Evolutionary conservation across 2,888 invertebrate species (phyloP).

Genomic region (Heliconius sara): DNA sequence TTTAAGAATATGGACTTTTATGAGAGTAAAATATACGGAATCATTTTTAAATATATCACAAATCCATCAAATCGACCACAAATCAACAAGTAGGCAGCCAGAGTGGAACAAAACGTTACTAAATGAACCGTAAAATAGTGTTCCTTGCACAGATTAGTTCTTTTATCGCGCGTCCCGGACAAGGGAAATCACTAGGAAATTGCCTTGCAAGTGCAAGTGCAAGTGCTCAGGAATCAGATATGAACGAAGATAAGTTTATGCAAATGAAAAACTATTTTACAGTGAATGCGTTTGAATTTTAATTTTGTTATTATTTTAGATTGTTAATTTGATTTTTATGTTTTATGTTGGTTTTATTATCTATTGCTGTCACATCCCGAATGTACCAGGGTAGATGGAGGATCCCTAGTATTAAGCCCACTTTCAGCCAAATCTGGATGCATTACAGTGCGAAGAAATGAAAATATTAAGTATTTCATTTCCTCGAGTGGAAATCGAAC

Average conservation of each 20-base stretch:
- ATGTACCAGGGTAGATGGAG: background rate
- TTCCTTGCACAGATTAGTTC: conserved; percentile 75
- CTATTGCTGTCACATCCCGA: background rate
- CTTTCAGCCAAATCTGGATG: background rate
- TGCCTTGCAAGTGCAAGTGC: conserved; percentile 66
- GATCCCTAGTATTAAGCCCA: background rate
- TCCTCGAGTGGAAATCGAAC: no score
- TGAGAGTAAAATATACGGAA: no score
- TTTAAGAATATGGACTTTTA: no score
- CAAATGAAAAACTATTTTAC: conserved; percentile 15
- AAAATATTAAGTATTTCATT: no score
- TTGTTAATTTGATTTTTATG: background rate
- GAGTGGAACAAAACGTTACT: conserved; percentile 50
- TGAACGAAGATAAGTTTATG: conserved; percentile 33
- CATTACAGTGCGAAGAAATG: background rate
- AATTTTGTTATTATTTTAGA: background rate
- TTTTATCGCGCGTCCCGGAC: conserved; percentile 65
- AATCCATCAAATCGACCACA: conserved; percentile 15
- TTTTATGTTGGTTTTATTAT: background rate
- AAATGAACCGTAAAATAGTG: conserved; percentile 77
- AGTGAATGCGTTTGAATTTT: background rate
- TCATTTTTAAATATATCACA: background rate
- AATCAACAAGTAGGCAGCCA: conserved; percentile 34
- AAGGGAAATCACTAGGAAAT: conserved; percentile 76
- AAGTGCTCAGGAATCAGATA: conserved; percentile 50